phyloP scores from a whole-genome alignment of 2,797 vertebrate genomes.

The Phataginus tetradactyla region DNA sequence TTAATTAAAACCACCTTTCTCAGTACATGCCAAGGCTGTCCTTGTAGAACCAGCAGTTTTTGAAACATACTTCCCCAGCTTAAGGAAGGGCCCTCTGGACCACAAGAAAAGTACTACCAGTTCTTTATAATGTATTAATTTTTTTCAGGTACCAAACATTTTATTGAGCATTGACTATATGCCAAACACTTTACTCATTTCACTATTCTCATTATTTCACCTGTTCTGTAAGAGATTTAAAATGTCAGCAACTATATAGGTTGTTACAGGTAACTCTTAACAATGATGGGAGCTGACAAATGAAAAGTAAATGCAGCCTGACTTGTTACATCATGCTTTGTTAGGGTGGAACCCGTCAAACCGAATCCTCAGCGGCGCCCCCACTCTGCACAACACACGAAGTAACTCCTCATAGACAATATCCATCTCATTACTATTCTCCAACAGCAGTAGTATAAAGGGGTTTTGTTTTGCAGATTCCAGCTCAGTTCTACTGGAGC shows the following conservation, averaged over 20 bases:
- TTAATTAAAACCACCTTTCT: slow-evolving; percentile 74
- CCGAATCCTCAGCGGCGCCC: not conserved
- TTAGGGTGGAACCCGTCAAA: not conserved
- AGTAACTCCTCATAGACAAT: not conserved
- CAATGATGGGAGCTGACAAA: not conserved
- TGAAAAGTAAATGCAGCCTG: not conserved
- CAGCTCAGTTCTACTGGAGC: not conserved
- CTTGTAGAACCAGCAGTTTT: slow-evolving; percentile 26
- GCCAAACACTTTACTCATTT: slow-evolving; percentile 35
- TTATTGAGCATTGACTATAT: not conserved
- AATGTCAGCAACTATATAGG: not conserved
- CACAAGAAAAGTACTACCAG: not conserved
- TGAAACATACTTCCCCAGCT: slow-evolving; percentile 49
- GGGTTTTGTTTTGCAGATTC: not conserved
- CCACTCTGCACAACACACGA: not conserved
- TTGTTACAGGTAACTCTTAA: not conserved
- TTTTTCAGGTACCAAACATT: slow-evolving; percentile 40
- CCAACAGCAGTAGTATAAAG: not conserved
- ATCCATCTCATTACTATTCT: not conserved
- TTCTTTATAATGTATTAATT: not conserved
- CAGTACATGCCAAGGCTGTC: not conserved
- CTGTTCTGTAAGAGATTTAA: slow-evolving; percentile 24
- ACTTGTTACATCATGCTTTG: not conserved
- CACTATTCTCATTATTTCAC: not conserved
- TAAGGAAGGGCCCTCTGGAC: not conserved